Evolutionary conservation across 2,888 invertebrate genomes (phyloP).

Genomic region (Leucozona laternaria): DNA sequence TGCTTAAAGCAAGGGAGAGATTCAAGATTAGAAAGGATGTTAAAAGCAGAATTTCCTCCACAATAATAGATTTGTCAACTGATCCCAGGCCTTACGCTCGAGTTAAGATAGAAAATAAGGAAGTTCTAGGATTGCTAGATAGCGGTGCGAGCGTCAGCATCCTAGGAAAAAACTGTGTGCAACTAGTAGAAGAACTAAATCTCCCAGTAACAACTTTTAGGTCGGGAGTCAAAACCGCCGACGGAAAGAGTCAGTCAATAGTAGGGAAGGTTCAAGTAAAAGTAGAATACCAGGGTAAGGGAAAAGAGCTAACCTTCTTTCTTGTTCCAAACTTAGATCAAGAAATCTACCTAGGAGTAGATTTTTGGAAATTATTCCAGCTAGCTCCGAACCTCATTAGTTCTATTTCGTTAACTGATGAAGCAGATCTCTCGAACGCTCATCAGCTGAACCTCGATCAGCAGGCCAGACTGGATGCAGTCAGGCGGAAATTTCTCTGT

Average conservation of each 20-base stretch:
- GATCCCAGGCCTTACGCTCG: not conserved
- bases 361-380: constrained; percentile 25
- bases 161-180: not conserved
- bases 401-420: not conserved
- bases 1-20: not conserved
- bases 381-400: constrained; percentile 6
- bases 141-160: no score
- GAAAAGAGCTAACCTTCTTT: not conserved
- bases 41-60: not conserved
- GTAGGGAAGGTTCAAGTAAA: not conserved
- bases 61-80: not conserved
- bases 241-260: not conserved
- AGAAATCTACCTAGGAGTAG: constrained; percentile 15
- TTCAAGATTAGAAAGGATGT: not conserved
- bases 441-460: no score
- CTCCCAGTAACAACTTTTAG: not conserved
- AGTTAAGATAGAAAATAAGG: not conserved
- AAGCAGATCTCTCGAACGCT: not conserved
- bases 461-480: constrained; percentile 1
- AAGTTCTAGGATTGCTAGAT: not conserved
- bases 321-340: not conserved
- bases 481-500: not conserved
- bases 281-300: not conserved
- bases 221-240: not conserved
- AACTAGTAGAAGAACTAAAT: not conserved